Evolutionary conservation across 2,888 invertebrate species (phyloP), one percentile per base, ranked within the genome.

Genomic region (Phengaris arion): DNA sequence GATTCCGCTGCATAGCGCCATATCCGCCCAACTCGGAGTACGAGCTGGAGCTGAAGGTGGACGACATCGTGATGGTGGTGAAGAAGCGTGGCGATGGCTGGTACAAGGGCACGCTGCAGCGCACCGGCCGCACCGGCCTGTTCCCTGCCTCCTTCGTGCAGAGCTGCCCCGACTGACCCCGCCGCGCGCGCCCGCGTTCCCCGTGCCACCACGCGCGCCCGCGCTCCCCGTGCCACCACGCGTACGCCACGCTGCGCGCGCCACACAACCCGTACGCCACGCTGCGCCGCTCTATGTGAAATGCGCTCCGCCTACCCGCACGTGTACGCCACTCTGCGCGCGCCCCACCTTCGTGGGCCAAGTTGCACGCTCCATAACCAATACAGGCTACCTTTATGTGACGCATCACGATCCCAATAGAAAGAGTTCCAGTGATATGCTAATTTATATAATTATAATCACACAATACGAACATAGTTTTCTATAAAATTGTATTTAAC

Each of bases 81-180:
- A 97, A 97, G 84, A 98, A 98, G 85, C 95, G 98, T 75, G 98
- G 98, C 74, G 98, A 98, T 85, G 98, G 98, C 73, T 98, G 98
- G 98, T 98, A 97, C 90, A 98, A 98, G 86, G 98, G 98, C 35
- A 98, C 98, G 0, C 95, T 97, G 81, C 96, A 97, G 81, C 95
- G 98, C 76, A 98, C 98, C 1, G 98, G 98, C 57, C 96, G 97
- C 82, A 97, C 97, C 6, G 98, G 98, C n/a, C 94, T 98, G 68
- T 98, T 98, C 91, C 98, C 98, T 2, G 98, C 98, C 74, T 98
- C 98, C 85, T 98, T 98, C 93, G 98, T 98, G 13, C 97, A 97
- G 86, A 95, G 95, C 80, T 90, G 84, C 79, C 83, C 81, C 68
- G 81, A 81, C 69, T 81, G 80, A 81, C 77, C 73, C 55, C 54